phyloP scores from a whole-genome alignment of 64 coral and sea anemone species.

The Montipora foliosa region DNA sequence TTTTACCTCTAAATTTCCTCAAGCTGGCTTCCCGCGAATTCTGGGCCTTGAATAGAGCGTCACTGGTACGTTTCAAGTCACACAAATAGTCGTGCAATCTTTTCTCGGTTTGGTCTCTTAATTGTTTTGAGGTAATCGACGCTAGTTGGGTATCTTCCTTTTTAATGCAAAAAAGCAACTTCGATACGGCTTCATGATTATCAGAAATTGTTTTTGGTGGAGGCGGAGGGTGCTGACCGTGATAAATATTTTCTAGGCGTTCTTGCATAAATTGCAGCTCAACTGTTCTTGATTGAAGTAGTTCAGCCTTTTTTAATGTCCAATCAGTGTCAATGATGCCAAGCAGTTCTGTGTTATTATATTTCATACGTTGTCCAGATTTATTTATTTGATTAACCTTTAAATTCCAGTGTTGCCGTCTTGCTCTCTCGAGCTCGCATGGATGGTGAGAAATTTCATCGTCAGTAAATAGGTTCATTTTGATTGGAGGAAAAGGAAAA shows the following conservation, averaged over 20 bases:
- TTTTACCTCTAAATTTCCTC: neutral
- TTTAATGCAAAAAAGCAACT: neutral
- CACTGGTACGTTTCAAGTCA: slow-evolving; percentile 3
- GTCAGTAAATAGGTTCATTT: neutral
- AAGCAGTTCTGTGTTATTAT: neutral
- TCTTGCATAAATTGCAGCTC: neutral
- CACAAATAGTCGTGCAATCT: neutral
- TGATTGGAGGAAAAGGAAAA: neutral
- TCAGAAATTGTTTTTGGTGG: neutral
- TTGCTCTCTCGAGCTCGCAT: neutral
- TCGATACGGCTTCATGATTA: neutral
- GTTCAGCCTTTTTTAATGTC: neutral
- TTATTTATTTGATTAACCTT: neutral
- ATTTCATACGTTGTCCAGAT: neutral
- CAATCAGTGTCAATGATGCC: neutral
- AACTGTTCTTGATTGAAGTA: neutral
- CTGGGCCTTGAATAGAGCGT: neutral
- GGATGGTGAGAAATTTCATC: neutral
- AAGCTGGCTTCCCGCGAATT: neutral
- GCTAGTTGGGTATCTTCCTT: neutral
- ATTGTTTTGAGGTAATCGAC: neutral
- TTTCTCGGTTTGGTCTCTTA: neutral
- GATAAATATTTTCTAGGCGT: neutral
- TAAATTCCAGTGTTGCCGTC: neutral
- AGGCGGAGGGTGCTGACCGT: neutral